Evolutionary conservation across 1,140 invertebrate genomes (phyloP).

Genomic region (Holotrichia oblita): DNA sequence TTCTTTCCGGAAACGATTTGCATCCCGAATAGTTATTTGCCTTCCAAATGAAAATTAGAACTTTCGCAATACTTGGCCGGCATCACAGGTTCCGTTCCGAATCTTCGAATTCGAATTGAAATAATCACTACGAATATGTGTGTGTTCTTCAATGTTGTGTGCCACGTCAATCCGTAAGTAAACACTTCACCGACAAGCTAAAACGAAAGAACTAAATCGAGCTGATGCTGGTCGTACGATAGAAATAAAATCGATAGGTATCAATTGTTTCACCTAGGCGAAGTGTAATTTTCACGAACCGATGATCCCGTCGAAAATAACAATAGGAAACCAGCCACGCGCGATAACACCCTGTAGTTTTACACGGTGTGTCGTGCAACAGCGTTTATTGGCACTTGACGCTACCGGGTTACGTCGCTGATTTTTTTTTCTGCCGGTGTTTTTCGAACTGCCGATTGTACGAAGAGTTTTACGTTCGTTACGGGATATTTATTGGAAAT

Average conservation of each 20-base stretch:
- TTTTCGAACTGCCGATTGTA: neutral
- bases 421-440: neutral
- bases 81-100: too few relatives aligned
- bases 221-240: neutral
- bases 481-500: slow-evolving; percentile 7
- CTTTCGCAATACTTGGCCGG: neutral
- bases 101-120: neutral
- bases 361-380: slow-evolving; percentile 47
- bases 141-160: neutral
- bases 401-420: neutral
- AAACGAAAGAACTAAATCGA: too few relatives aligned
- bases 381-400: slow-evolving; percentile 48
- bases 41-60: slow-evolving; percentile 15
- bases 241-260: slow-evolving; percentile 13
- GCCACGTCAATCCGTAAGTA: neutral
- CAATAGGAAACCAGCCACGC: slow-evolving; percentile 48
- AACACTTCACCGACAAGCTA: too few relatives aligned
- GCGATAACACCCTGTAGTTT: slow-evolving; percentile 51
- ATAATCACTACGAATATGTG: too few relatives aligned
- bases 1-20: slow-evolving; percentile 21
- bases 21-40: slow-evolving; percentile 12
- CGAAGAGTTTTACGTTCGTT: slow-evolving; percentile 3
- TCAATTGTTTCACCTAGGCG: slow-evolving; percentile 45
- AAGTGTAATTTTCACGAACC: slow-evolving; percentile 51
- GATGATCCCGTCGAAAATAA: slow-evolving; percentile 49